Evolutionary conservation across 2,888 invertebrate genomes (phyloP), one percentile per base, ranked within the genome.

Genomic region (Agonopterix heracliana): DNA sequence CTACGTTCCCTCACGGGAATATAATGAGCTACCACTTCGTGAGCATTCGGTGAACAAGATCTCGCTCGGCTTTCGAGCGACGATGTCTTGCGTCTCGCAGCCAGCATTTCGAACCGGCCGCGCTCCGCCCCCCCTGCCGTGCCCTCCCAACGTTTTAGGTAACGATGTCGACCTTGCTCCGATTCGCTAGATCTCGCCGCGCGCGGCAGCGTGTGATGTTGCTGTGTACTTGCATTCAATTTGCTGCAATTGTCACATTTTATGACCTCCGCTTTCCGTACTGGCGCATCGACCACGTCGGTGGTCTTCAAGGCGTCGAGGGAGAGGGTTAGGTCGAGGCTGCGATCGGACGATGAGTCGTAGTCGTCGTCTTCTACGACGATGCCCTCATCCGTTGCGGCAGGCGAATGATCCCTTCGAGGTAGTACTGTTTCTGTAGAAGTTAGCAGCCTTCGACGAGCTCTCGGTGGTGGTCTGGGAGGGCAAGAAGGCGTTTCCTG

Each of bases 1-100:
- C 93, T 84, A 60, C 93, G 92, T 62, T 93, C 93, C 58, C 90
- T 89, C 41, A 94, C 94, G 0, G 94, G 93, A 35, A 93, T 92
- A 66, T 93, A 93, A 59, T 90, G 90, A 52, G 93, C 91, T 12
- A 81, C 66, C 40, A 72, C 85, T 55, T 85, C 87, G 60, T 85
- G 84, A 34, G 81, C 71, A 56, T 81, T 84, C n/a, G 89, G 87
- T 17, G 87, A 86, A 59, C 86, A 87, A 10, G 89, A 88, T 53
- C 88, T 74, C 52, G 87, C 87, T 45, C 89, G 68, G 53, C 66
- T 78, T 63, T 87, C 85, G 52, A 81, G 58, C 10, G 85, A 79
- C 13, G 81, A 73, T n/a, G 85, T 77, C 61, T 86, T 86, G 46
- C 84, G 74, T 52, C 83, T 69, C 49, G 87, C 87, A 55, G 86